Evolutionary conservation across 2,113 vertebrate genomes (phyloP), one percentile per base, ranked within the genome.

Genomic region (Motacilla tschutschensis): DNA sequence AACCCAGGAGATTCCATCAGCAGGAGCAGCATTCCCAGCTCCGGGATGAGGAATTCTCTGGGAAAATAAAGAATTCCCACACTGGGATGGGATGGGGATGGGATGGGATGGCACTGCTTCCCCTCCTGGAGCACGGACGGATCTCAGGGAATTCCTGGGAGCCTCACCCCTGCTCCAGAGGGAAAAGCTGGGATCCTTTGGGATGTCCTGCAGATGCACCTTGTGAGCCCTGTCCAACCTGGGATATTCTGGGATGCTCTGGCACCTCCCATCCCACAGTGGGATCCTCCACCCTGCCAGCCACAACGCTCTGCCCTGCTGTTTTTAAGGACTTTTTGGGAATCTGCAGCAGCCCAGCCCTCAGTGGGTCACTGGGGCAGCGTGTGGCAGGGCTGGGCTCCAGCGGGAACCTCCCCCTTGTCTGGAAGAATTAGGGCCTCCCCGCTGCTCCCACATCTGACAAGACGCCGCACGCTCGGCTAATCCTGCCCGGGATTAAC

Each of bases 401-500:
- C 3, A 64, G 78, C 80, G 80, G 88, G 33, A 92, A 48, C 70
- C 33, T 73, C 80, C 57, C 82, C 14, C 88, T 25, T 79, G 91
- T 91, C 92, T 90, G 41, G 62, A 77, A 40, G 63, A 65, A 89
- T 92, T 72, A 94, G 67, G 35, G 82, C 77, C 87, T 38, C 58
- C 0, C 86, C 71, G 10, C n/a, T 8, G 60, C 91, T 83, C 38
- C 92, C 91, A 84, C 94, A 95, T 94, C 94, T 78, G 97, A 98
- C 98, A 98, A 97, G 98, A 98, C 91, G 63, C 96, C 95, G 96
- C 97, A 97, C 79, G 98, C 96, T 97, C 91, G 70, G 95, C 94
- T 96, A 97, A 97, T 97, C 96, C 97, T 95, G 88, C 80, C 85
- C 90, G 89, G 97, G 97, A 98, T 98, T 98, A 98, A 92, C 97